These are phyloP conservation scores for Ladona fulva DNA, from an alignment of 1,140 invertebrate species.

Conservation along the genomic window DNA sequence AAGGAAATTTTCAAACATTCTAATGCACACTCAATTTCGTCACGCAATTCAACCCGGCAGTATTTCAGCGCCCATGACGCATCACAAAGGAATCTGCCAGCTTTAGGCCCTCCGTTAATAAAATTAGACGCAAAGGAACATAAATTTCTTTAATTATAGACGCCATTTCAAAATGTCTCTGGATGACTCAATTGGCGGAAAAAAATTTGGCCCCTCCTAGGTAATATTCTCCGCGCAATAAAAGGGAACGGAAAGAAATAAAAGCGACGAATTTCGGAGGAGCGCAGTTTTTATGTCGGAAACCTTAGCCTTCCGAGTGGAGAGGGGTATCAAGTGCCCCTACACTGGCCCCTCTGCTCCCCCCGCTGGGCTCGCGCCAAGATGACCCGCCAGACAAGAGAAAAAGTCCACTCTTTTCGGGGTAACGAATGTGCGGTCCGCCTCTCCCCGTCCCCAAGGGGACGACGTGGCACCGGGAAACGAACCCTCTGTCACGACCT, in stretches of 20 bases:
- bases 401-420: not conserved
- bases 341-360: not conserved
- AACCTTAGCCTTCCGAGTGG: not conserved
- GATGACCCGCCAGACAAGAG: slow-evolving; percentile 1
- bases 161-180: no score
- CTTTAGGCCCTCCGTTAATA: no score
- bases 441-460: not conserved
- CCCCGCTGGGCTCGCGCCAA: not conserved
- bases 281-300: not conserved
- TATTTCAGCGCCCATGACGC: no score
- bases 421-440: not conserved
- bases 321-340: not conserved
- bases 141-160: no score
- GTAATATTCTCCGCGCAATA: not conserved
- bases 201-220: no score
- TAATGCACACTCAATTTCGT: no score
- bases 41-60: no score
- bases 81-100: no score
- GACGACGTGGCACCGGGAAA: not conserved
- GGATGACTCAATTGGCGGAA: no score
- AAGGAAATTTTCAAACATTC: no score
- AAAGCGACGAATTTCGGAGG: not conserved
- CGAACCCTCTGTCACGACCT: slow-evolving; percentile 6
- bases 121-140: no score
- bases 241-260: not conserved